Evolutionary conservation across 2,797 vertebrate species (phyloP), one percentile per base, ranked within the genome.

Genomic region (Pyrocephalus nanus): DNA sequence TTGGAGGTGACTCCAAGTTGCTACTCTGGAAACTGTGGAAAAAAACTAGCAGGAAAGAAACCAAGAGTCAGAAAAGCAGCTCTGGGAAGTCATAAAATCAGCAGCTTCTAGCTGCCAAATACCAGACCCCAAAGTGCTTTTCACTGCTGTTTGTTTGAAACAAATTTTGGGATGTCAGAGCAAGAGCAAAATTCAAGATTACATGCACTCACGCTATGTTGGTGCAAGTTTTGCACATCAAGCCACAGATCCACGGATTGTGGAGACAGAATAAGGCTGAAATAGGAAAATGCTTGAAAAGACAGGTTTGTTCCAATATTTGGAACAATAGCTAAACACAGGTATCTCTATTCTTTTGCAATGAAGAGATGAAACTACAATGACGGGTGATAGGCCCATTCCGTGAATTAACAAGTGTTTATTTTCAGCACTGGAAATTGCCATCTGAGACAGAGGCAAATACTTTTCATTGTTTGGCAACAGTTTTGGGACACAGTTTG

Each of bases 131-230:
- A 45, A 55, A 76, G 45, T 18, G 19, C 25, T 91, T 85, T 79
- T 76, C 36, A 66, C 2, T 73, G n/a, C 25, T 82, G 48, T 13
- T 73, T 70, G 9, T 67, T 36, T 67, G 51, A 84, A 85, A 91
- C 7, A 19, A 26, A 74, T 60, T 48, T 45, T 9, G 25, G 48
- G 12, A 48, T 8, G 15, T 45, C 67, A 67, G 40, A 92, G 85
- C 0, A 6, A 69, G 47, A 62, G 42, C 18, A 88, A 84, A 69
- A 61, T 43, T 72, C 13, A 36, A 47, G 50, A 88, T 85, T 60
- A 76, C 0, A 1, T 11, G 51, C 20, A 62, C 0, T 0, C 0
- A 0, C 29, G 20, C 42, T n/a, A 21, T 2, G 1, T 21, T 5
- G 7, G 36, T 66, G 18, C 22, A 92, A 86, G 45, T 50, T 70